Base-by-base conservation (phyloP, 2,113 vertebrate genomes). In the Dermatemys mawii region DNA sequence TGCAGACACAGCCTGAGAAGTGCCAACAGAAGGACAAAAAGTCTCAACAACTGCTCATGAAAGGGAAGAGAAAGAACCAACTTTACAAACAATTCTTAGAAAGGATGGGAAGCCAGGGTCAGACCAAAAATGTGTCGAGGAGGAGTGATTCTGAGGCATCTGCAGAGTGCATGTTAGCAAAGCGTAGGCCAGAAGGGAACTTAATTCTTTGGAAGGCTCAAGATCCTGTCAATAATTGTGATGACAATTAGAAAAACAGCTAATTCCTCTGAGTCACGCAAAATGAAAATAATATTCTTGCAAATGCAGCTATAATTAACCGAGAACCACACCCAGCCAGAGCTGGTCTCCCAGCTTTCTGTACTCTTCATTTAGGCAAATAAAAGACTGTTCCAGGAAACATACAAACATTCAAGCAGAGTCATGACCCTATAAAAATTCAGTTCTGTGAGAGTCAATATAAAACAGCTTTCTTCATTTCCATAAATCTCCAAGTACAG, bases 381-480 rank as follows among this genome's bases (percentile, higher is more conserved):
- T 93, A 88, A 89, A 96, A 87, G 93, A 89, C 81, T 78, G 81
- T 96, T 95, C 96, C 95, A 93, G 90, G 95, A 96, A 94, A 92
- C 93, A 86, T 90, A 94, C 90, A 92, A 96, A 91, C 88, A 93
- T 83, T 82, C 94, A 96, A 88, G 63, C 63, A 73, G 90, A 93
- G 90, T 97, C 96, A 92, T 89, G 95, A 97, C 93, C 95, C 95
- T 93, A 94, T 97, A 97, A 97, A 97, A 96, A 95, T 89, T 93
- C 91, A 96, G 92, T 96, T 97, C 96, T 94, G 85, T 94, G 93
- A 54, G 94, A 95, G 94, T 97, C 96, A 96, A 86, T 93, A 96
- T 92, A 97, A 96, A 96, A 57, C 96, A 96, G 91, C 63, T 94
- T 97, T 96, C 94, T 96, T 93, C 78, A 89, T 96, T 96, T 96